Base-by-base conservation (phyloP, 2,113 vertebrate genomes). In the Tragulus kanchil region DNA sequence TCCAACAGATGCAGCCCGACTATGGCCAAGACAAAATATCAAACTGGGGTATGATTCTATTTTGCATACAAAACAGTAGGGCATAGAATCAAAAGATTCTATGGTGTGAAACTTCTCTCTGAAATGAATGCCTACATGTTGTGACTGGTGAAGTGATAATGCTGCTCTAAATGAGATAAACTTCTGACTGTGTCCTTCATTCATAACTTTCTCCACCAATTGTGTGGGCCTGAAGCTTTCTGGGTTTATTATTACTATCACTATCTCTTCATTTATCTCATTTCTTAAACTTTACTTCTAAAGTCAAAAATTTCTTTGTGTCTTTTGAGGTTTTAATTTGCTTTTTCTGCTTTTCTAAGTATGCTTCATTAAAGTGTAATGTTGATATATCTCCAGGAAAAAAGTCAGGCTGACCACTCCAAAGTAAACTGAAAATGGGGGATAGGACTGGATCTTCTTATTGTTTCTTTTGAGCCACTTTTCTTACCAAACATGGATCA, bases 1-100 rank as follows among this genome's bases (percentile, higher is more conserved):
- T 96, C 50, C 31, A 89, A 62, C 48, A 85, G 31, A 82, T 42
- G 48, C n/a, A 92, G 52, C 23, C 75, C 25, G 62, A 87, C 31
- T 82, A 36, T 23, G 62, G 89, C 78, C 69, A 92, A 97, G 95
- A 83, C 50, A 95, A 95, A 94, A 67, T 75, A 58, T 88, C 84
- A 88, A 86, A 59, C 36, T 77, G 1, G 28, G 12, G 45, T 69
- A 31, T 89, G 13, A 73, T 88, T 96, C 25, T 71, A 25, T 79
- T 89, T 92, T 87, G 16, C 11, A 62, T 77, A 59, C 19, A 82
- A 52, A 95, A 67, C 15, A 90, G 10, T 64, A 61, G 45, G 31
- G 36, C 67, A 59, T 54, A 78, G 71, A 79, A 36, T 91, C 36
- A 15, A 86, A 96, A 96, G 58, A 88, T 26, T 61, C 65, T 71